phyloP scores from a whole-genome alignment of 2,113 vertebrate genomes.

The Sapayoa aenigma region DNA sequence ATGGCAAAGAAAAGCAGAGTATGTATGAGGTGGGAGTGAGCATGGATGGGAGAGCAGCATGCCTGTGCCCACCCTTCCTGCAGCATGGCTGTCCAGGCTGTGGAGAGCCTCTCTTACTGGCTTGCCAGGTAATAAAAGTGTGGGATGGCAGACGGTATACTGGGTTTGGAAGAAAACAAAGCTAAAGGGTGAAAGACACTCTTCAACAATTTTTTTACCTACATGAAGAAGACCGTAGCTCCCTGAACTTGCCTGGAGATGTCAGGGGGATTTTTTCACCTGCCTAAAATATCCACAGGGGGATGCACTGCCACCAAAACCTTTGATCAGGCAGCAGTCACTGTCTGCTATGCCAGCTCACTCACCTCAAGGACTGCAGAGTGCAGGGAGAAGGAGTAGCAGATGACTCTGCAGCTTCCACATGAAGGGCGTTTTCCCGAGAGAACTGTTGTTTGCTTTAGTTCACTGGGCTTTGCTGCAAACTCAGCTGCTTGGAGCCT shows the following conservation, averaged over 20 bases:
- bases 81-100: background rate
- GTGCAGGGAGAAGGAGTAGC: rapidly evolving
- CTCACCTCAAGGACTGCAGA: rapidly evolving
- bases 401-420: background rate
- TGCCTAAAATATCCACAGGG: background rate
- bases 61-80: background rate
- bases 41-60: background rate
- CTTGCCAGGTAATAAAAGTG: background rate
- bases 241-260: background rate
- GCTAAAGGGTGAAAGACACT: background rate
- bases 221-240: background rate
- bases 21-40: background rate
- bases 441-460: background rate
- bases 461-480: background rate
- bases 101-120: background rate
- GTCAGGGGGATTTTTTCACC: background rate
- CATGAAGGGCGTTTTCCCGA: background rate
- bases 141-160: background rate
- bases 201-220: background rate
- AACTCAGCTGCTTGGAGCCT: background rate
- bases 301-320: background rate
- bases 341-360: background rate
- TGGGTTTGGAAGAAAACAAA: background rate
- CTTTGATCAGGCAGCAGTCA: background rate
- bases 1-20: background rate